Evolutionary conservation across 2,888 invertebrate genomes (phyloP), one percentile per base, ranked within the genome.

Genomic region (Melolontha melolontha): DNA sequence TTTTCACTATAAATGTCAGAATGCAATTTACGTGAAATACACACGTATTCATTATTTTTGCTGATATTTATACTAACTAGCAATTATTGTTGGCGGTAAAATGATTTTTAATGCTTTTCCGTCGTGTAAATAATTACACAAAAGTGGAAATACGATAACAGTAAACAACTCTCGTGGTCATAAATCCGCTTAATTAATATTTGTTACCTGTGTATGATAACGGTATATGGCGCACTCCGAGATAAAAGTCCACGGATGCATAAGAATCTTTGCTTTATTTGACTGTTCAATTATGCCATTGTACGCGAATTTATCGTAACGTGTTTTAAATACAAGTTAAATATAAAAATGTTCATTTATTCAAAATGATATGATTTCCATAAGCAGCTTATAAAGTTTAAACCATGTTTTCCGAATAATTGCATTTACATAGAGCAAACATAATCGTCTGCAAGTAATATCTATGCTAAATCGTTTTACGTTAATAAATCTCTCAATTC

Each of bases 111-210:
- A 14, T 10, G 16, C 2, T 55, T 55, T 55, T 39, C 17, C 11
- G 22, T 11, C 40, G 40, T 40, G 41, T 41, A 55, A 47, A 47
- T 14, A 47, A 40, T 22, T 22, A 40, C 41, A 16, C 40, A 41
- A 55, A 55, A 41, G 40, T 55, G 55, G 40, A 55, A 47, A 55
- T 40, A 41, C 40, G 29, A 55, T 55, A 55, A 17, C 55, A 55
- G 40, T 17, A 39, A 39, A 54, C 16, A 17, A 17, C 22, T 55
- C 29, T 8, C 55, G 17, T 17, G n/a, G 40, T 40, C 55, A 22
- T 55, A 55, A 55, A 55, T 55, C 29, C 40, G 40, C 40, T 40
- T 55, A 55, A 55, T 55, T 55, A 55, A 55, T 41, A 55, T 55
- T 55, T 55, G 40, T 55, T 55, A 41, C 40, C 41, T 41, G 55